Percentiles rank a stretch among this genome's conserved stretches.
These are phyloP conservation scores for Zaprionus nigranus DNA, from an alignment of 1,140 invertebrate genomes.

Conservation along the genomic window DNA sequence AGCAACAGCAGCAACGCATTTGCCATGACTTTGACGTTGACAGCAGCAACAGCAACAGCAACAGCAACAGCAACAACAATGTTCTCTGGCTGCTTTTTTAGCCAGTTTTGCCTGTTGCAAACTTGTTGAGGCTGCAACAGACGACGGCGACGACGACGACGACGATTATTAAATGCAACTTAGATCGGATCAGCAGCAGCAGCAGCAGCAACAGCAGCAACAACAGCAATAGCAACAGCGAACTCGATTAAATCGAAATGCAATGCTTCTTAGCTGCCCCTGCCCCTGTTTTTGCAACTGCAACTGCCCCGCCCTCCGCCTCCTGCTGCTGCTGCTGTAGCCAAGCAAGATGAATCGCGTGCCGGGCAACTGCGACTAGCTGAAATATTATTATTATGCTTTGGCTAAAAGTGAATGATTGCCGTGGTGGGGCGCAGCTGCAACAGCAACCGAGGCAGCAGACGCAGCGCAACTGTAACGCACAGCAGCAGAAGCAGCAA, in stretches of 20 bases:
- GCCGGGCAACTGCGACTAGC: conserved; percentile 77
- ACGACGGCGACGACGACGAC: conserved; percentile 50
- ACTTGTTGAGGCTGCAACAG: conserved; percentile 63
- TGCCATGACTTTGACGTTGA: conserved; percentile 56
- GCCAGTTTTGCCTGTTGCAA: conserved; percentile 71
- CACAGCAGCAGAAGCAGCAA: conserved; percentile 57
- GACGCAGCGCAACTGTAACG: conserved; percentile 62
- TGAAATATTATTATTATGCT: conserved; percentile 83
- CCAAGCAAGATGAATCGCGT: conserved; percentile 75
- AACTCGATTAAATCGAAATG: conserved; percentile 81
- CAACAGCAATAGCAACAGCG: conserved; percentile 41
- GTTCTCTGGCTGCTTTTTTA: conserved; percentile 49
- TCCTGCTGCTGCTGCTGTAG: conserved; percentile 10
- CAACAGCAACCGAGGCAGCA: conserved; percentile 34
- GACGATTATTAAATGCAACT: conserved; percentile 81
- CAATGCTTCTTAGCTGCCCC: conserved; percentile 65
- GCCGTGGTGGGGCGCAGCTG: conserved; percentile 64
- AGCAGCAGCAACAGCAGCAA: conserved; percentile 21
- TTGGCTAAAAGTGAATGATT: conserved; percentile 82
- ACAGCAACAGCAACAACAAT: conserved; percentile 45
- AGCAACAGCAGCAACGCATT: conserved; percentile 51
- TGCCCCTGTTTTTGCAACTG: background rate
- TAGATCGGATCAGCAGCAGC: conserved; percentile 73
- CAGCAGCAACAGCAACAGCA: conserved; percentile 39
- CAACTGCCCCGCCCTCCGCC: background rate